A percentile compares a stretch with the other conserved stretches of the same genome.
Evolutionary conservation across 2,113 vertebrate species (phyloP).

Genomic region (Rhinolophus sinicus): DNA sequence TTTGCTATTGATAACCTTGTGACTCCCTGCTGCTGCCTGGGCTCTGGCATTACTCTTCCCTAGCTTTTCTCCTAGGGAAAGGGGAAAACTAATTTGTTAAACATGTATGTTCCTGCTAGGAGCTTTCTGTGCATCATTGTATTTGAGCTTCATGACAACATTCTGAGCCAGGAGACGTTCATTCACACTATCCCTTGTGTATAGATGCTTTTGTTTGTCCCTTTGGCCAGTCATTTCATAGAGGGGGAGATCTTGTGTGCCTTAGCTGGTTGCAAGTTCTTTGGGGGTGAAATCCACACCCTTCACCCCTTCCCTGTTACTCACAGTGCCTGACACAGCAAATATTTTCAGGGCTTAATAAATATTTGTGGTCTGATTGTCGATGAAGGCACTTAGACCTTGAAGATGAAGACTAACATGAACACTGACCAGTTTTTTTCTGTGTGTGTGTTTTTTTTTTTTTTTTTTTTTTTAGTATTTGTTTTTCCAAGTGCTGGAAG

Average conservation of each 20-base stretch:
- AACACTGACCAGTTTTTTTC: neutral
- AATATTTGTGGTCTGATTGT: slow-evolving; percentile 23
- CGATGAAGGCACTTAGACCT: neutral
- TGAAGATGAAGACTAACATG: slow-evolving; percentile 27
- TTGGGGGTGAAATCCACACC: neutral
- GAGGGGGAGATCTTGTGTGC: neutral
- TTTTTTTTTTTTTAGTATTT: neutral
- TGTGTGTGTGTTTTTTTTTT: neutral
- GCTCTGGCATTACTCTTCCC: neutral
- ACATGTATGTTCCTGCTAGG: neutral
- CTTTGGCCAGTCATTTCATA: neutral
- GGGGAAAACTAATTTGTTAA: slow-evolving; percentile 8
- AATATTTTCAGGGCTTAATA: slow-evolving; percentile 1
- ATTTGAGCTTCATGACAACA: neutral
- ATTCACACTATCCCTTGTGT: neutral
- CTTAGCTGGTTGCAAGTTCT: neutral
- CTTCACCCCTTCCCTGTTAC: neutral
- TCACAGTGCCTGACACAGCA: neutral
- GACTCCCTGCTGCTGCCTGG: neutral
- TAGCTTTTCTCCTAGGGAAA: neutral
- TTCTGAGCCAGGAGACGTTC: neutral
- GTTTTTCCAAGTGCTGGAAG: neutral
- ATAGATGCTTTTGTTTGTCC: neutral
- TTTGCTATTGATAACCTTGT: neutral
- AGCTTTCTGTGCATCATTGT: neutral